A percentile compares a stretch with the other conserved stretches of the same genome.
Conservation (phyloP, 2,888 invertebrate species). For the Pilophorus perplexus region DNA sequence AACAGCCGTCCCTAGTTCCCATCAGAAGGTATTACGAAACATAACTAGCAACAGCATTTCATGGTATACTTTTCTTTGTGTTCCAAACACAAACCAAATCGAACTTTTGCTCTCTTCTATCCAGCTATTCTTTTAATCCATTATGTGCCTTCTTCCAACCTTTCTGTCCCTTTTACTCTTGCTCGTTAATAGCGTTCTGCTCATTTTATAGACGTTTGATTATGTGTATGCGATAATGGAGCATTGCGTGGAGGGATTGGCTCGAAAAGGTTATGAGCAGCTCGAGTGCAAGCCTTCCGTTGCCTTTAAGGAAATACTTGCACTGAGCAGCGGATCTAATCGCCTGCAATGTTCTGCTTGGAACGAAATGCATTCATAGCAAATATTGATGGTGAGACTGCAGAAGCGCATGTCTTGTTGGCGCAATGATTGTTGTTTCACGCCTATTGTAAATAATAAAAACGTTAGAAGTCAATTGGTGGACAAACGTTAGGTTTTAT, state of each 20-base stretch:
- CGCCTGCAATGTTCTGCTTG: constrained; percentile 20
- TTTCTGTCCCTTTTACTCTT: constrained; percentile 15
- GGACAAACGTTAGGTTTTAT: too few species aligned
- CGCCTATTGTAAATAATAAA: too few species aligned
- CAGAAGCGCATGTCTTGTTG: not conserved
- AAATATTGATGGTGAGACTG: constrained; percentile 22
- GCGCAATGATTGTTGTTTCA: not conserved
- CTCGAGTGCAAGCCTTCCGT: too few species aligned
- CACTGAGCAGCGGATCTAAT: constrained; percentile 19
- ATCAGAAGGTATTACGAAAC: constrained; percentile 44
- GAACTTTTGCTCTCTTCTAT: constrained; percentile 38
- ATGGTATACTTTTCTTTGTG: constrained; percentile 18
- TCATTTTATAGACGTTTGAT: not conserved
- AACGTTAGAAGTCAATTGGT: too few species aligned
- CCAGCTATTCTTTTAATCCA: constrained; percentile 35
- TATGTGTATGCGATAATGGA: constrained; percentile 25
- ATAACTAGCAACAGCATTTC: constrained; percentile 24
- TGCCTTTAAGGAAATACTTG: too few species aligned
- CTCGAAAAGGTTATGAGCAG: too few species aligned
- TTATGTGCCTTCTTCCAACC: constrained; percentile 35
- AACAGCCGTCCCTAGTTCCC: constrained; percentile 45
- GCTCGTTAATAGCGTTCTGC: constrained; percentile 11
- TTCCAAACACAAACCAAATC: constrained; percentile 5
- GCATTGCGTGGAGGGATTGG: constrained; percentile 17
- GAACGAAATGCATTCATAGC: constrained; percentile 1